Base-by-base conservation (phyloP, 2,113 vertebrate genomes). In the Sinosuthora webbiana region DNA sequence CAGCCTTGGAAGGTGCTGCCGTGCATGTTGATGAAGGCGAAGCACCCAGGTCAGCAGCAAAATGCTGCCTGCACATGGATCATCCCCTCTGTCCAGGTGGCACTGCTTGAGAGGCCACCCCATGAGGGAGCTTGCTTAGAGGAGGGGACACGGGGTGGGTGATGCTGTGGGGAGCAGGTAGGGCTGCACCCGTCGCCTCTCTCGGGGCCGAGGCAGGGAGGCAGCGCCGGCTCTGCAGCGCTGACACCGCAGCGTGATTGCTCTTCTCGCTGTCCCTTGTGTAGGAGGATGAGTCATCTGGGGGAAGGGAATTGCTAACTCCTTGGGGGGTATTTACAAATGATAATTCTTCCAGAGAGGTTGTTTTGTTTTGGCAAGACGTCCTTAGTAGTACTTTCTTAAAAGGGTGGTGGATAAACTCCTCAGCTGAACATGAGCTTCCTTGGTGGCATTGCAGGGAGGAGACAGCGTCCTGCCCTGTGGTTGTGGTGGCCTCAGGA, bases 261-360 rank as follows among this genome's bases (percentile, higher is more conserved):
- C 73, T 96, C 94, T 71, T 92, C 87, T 94, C 19, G 25, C 57
- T 21, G 83, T 87, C 94, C 62, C 37, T 28, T 4, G 84, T 35
- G 87, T 96, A 19, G 94, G 93, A 94, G 92, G 93, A 90, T 92
- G 90, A 96, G 86, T 95, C 95, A 96, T 85, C 47, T 13, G 20
- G 78, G 80, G 59, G 83, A 86, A 89, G 39, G 89, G 94, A 96
- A 87, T 35, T 90, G 73, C 87, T 31, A 25, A 49, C 93, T 96
- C 93, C 89, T 94, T 42, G 56, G 85, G 87, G 91, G 94, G 86
- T 80, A 83, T 90, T 96, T 96, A 57, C 86, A 41, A 20, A 74
- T 50, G 76, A 93, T 57, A 55, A 81, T 83, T 90, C 89, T 81
- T 53, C 1, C 3, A 52, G 90, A 90, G 83, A 74, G 79, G 71